These are phyloP conservation scores for Pao palembangensis DNA, from an alignment of 2,113 vertebrate species.

Conservation along the genomic window DNA sequence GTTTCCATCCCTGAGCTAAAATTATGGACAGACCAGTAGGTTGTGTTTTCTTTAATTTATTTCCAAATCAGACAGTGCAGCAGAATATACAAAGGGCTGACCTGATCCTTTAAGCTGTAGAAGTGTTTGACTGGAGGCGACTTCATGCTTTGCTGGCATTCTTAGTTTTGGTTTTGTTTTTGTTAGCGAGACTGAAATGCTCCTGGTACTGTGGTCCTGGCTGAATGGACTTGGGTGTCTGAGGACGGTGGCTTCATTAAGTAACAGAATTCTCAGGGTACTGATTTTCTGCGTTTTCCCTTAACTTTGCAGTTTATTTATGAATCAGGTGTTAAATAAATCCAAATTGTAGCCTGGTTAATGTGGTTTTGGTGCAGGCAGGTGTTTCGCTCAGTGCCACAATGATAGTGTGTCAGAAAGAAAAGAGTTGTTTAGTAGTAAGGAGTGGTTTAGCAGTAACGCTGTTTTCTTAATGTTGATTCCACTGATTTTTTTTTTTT, in stretches of 20 bases:
- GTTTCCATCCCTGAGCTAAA: constrained; percentile 18
- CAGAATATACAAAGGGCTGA: constrained; percentile 16
- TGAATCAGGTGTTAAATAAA: constrained; percentile 11
- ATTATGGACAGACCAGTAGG: constrained; percentile 18
- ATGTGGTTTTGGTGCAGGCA: constrained; percentile 12
- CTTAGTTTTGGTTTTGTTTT: background rate
- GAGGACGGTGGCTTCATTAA: constrained; percentile 35
- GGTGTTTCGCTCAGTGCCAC: too few species aligned
- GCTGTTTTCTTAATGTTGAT: too few species aligned
- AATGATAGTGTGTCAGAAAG: too few species aligned
- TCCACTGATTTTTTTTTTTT: too few species aligned
- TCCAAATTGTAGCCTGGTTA: constrained; percentile 25
- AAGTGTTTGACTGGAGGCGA: constrained; percentile 17
- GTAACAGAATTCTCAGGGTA: constrained; percentile 75
- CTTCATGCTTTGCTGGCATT: constrained; percentile 10
- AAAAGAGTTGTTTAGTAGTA: too few species aligned
- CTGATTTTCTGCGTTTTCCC: constrained; percentile 30
- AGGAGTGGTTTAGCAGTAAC: too few species aligned
- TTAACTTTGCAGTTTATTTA: constrained; percentile 29
- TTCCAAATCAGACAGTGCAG: constrained; percentile 12
- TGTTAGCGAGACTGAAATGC: background rate
- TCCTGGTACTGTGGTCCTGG: background rate
- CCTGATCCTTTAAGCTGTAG: background rate
- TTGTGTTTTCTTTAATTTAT: constrained; percentile 15
- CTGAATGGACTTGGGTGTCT: constrained; percentile 15